Evolutionary conservation across 2,888 invertebrate species (phyloP).

Genomic region (Ophion ventricosus): DNA sequence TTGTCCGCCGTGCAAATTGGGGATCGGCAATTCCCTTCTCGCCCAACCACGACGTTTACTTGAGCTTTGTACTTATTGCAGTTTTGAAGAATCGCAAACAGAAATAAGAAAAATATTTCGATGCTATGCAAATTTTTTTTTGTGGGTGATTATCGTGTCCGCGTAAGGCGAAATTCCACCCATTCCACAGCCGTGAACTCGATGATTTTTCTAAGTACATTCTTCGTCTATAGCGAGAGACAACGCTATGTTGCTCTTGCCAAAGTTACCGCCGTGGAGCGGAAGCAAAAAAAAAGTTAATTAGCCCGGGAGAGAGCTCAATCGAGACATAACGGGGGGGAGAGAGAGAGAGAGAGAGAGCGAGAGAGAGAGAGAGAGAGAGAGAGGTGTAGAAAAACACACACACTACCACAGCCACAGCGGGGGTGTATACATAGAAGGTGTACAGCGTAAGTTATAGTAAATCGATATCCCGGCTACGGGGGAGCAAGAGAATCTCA

Average conservation of each 20-base stretch:
- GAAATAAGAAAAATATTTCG: neutral
- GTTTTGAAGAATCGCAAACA: neutral
- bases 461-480: slow-evolving; percentile 65
- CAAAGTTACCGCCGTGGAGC: slow-evolving; percentile 57
- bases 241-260: slow-evolving; percentile 52
- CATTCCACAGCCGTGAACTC: slow-evolving; percentile 2
- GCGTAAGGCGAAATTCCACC: slow-evolving; percentile 12
- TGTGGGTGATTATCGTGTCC: neutral
- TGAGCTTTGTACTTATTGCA: neutral
- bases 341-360: too few relatives aligned
- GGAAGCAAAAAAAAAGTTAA: slow-evolving; percentile 57
- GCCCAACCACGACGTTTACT: neutral
- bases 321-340: slow-evolving; percentile 42
- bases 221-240: slow-evolving; percentile 27
- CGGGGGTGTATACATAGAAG: slow-evolving; percentile 28
- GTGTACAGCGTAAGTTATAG: slow-evolving; percentile 63
- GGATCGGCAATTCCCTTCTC: neutral
- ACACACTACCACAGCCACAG: slow-evolving; percentile 27
- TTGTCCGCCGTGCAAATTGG: neutral
- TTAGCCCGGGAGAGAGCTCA: slow-evolving; percentile 61
- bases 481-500: slow-evolving; percentile 56
- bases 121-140: neutral
- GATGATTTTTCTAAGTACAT: slow-evolving; percentile 18
- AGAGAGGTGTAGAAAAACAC: slow-evolving; percentile 40
- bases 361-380: slow-evolving; percentile 24